Base-by-base conservation (phyloP, 2,888 invertebrate species). In the Cantharis nigra region DNA sequence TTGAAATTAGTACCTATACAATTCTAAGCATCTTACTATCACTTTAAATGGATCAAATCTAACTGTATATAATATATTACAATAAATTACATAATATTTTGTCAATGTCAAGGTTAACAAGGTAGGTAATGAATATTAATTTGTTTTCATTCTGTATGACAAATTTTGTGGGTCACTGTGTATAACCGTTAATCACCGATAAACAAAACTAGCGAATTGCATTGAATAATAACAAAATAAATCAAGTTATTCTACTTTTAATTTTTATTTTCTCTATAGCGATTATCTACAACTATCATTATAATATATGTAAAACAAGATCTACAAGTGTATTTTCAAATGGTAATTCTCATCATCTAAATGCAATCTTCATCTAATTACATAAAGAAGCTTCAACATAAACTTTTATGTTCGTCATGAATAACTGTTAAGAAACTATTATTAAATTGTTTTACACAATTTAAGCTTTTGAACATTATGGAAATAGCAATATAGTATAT, bases 101-200 rank as follows among this genome's bases (percentile, higher is more conserved):
- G 26, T 65, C 65, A 67, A 67, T 67, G 65, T 67, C 65, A 67
- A 67, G 65, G 65, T 67, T 14, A 67, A n/a, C 65, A 67, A 67
- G 65, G 23, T 65, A n/a, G 3, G 3, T 26, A 10, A n/a, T 14
- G 13, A 3, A 67, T 23, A 67, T 67, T 26, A 67, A 67, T 67
- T 23, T 64, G 64, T 64, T 67, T 67, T 23, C 26, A 16, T 67
- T 67, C 23, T 67, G 20, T 67, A 67, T 18, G 20, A 20, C 65
- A 64, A 23, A 20, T 67, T 67, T 26, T 67, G 20, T 67, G 23
- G 65, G 65, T 67, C 9, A 67, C 65, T 67, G 65, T 67, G 65
- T 26, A 49, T 49, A 67, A 64, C 64, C 16, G 64, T 64, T 16
- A 20, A 64, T 64, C 16, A n/a, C n/a, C 26, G 65, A 49, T 49